Conservation (phyloP, 2,888 invertebrate genomes). For the Torymus auratus region DNA sequence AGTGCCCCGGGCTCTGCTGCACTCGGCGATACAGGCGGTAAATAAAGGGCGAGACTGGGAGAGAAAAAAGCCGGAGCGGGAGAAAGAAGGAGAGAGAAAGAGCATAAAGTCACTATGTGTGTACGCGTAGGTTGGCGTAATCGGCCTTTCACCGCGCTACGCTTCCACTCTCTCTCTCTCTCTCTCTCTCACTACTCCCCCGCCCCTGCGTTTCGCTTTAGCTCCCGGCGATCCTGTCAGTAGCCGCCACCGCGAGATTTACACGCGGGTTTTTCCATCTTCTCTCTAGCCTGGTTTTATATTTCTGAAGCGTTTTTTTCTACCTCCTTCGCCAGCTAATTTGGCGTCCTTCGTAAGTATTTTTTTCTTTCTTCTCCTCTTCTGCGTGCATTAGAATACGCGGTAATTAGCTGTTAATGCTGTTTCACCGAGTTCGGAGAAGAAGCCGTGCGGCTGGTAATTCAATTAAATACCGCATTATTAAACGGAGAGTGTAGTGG, state of each 20-base stretch:
- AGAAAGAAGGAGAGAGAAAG: constrained; percentile 5
- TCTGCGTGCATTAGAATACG: constrained; percentile 14
- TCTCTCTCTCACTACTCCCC: no score
- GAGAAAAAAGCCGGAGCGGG: not conserved
- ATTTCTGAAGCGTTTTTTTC: constrained; percentile 28
- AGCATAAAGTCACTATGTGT: not conserved
- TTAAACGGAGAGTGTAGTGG: no score
- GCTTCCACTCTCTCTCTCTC: not conserved
- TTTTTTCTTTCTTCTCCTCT: not conserved
- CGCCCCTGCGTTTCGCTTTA: no score
- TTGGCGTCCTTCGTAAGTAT: not conserved
- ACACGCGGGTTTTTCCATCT: constrained; percentile 25
- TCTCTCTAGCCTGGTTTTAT: constrained; percentile 9
- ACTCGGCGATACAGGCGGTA: not conserved
- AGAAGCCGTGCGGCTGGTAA: no score
- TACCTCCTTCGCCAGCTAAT: not conserved
- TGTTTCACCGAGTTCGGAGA: not conserved
- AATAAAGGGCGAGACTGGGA: not conserved
- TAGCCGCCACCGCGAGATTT: constrained; percentile 38
- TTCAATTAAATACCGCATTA: no score
- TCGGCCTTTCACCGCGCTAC: constrained; percentile 35
- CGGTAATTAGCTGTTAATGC: constrained; percentile 27
- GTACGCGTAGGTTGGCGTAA: constrained; percentile 20
- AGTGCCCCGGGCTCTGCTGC: not conserved
- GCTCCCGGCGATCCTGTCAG: constrained; percentile 37